Evolutionary conservation across 2,113 vertebrate species (phyloP).

Genomic region (Pithys albifrons): DNA sequence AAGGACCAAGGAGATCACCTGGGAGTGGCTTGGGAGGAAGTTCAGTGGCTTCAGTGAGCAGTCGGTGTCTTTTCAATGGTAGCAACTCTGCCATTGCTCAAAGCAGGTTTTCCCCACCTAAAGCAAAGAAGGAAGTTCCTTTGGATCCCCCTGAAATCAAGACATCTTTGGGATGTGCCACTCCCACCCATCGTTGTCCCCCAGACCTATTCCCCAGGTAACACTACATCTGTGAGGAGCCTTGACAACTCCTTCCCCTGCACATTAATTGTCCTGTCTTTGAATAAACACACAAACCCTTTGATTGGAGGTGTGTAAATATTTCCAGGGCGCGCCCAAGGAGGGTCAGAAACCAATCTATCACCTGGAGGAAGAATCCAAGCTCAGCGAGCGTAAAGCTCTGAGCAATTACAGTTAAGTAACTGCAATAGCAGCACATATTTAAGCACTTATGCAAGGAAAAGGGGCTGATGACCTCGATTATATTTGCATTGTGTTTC

Average conservation of each 20-base stretch:
- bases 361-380: slow-evolving; percentile 44
- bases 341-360: slow-evolving; percentile 33
- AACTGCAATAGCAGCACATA: slow-evolving; percentile 35
- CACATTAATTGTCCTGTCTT: neutral
- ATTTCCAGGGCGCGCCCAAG: slow-evolving; percentile 24
- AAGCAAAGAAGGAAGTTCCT: neutral
- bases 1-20: neutral
- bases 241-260: neutral
- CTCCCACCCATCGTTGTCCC: neutral
- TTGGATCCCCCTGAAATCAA: neutral
- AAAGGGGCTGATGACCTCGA: slow-evolving; percentile 46
- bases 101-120: neutral
- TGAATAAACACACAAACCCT: neutral
- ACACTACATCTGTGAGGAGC: neutral
- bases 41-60: neutral
- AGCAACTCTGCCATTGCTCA: neutral
- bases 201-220: too few relatives aligned
- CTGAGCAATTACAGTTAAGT: slow-evolving; percentile 55
- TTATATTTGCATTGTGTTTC: slow-evolving; percentile 63
- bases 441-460: slow-evolving; percentile 51
- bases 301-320: slow-evolving; percentile 11
- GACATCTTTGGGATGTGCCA: neutral
- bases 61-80: neutral
- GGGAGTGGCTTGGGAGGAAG: neutral
- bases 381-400: neutral